A percentile compares a stretch with the other conserved stretches of the same genome.
Conservation (phyloP, 2,797 vertebrate species). For the Gymnoscopelus braueri region DNA sequence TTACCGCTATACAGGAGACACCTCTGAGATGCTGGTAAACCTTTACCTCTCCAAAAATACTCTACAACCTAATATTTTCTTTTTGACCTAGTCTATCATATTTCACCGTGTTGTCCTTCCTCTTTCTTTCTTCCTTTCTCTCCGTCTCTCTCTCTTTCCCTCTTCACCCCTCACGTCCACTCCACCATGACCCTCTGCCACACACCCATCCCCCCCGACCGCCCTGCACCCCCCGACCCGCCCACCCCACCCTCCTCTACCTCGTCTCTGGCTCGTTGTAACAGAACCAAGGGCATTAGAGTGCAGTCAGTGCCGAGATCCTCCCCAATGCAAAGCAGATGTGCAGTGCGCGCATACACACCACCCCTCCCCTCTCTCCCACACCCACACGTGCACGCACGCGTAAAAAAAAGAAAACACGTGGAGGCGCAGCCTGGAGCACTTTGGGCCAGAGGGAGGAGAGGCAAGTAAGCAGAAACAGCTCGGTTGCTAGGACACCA, state of each 20-base stretch:
- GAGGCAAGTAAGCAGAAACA: conserved; percentile 92
- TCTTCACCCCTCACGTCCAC: conserved; percentile 7
- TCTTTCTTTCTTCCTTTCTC: conserved; percentile 41
- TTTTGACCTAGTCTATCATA: background rate
- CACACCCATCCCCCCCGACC: conserved; percentile 16
- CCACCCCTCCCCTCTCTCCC: conserved; percentile 78
- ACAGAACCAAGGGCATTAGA: conserved; percentile 75
- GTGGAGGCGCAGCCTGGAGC: conserved; percentile 88
- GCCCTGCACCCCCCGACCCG: conserved; percentile 27
- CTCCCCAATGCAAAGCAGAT: conserved; percentile 93
- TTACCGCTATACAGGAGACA: conserved; percentile 48
- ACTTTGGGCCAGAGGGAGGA: conserved; percentile 87
- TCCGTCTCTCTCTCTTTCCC: conserved; percentile 39
- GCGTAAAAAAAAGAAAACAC: conserved; percentile 71
- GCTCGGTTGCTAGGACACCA: conserved; percentile 87
- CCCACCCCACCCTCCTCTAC: conserved; percentile 31
- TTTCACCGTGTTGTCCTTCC: conserved; percentile 6
- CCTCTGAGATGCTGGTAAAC: conserved; percentile 59
- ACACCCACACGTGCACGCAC: conserved; percentile 78
- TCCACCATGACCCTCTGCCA: conserved; percentile 35
- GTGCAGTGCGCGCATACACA: conserved; percentile 74
- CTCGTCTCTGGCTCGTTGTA: conserved; percentile 49
- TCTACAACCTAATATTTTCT: conserved; percentile 38
- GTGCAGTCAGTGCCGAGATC: conserved; percentile 81
- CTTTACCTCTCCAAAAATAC: conserved; percentile 58